phyloP scores from a whole-genome alignment of 2,113 vertebrate species.

The Rhinolophus ferrumequinum region DNA sequence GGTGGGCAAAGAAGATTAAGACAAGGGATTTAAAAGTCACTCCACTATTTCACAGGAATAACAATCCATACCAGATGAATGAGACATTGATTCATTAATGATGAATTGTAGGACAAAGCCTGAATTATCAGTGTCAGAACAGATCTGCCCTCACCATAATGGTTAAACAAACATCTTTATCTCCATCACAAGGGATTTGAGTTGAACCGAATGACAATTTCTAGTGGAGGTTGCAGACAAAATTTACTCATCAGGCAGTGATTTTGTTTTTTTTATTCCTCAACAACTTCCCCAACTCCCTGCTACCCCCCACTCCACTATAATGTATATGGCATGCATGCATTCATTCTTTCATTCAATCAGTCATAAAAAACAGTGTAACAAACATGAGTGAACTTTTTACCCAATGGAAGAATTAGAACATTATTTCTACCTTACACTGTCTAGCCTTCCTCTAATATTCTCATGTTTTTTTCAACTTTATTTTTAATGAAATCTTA shows the following conservation, averaged over 20 bases:
- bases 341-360: neutral
- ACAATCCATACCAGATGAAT: neutral
- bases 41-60: neutral
- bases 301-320: accelerated
- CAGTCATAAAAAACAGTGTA: neutral
- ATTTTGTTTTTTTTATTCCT: neutral
- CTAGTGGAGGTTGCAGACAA: neutral
- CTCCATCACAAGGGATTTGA: neutral
- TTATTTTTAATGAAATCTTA: neutral
- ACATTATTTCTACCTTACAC: neutral
- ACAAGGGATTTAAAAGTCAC: neutral
- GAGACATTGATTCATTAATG: neutral
- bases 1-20: neutral
- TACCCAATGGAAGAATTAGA: neutral
- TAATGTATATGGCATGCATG: neutral
- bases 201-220: neutral
- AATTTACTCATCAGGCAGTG: neutral
- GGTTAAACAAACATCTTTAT: neutral
- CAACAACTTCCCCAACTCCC: neutral
- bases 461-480: neutral
- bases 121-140: neutral
- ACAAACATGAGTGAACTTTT: neutral
- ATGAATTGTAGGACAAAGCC: neutral
- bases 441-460: neutral
- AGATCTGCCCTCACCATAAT: neutral